phyloP scores from a whole-genome alignment of 1,140 invertebrate genomes.

The Hycleus cichorii region DNA sequence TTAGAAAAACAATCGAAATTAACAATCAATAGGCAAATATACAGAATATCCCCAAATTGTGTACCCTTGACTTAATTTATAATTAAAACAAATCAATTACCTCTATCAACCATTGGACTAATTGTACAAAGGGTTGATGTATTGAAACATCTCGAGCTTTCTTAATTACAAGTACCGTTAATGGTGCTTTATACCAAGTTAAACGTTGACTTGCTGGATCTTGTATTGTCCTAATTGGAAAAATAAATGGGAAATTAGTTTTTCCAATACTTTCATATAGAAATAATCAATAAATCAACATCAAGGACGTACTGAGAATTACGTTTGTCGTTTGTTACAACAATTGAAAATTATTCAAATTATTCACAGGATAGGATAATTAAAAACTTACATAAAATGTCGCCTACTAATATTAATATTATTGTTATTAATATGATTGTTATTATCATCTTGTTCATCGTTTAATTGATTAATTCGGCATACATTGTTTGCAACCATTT shows the following conservation, averaged over 20 bases:
- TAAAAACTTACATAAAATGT: no score
- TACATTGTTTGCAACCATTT: no score
- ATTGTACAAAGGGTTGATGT: constrained; percentile 81
- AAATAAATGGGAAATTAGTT: constrained; percentile 5
- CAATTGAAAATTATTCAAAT: background rate
- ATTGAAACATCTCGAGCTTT: constrained; percentile 89
- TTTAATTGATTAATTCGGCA: no score
- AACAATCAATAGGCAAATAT: background rate
- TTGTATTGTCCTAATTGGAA: constrained; percentile 80
- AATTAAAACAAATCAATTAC: constrained; percentile 43
- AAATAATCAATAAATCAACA: constrained; percentile 4
- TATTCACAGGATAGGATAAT: no score
- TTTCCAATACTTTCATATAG: background rate
- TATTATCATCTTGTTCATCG: no score
- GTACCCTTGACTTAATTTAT: no score
- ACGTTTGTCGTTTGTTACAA: no score
- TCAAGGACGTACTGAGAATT: background rate
- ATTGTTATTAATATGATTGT: no score
- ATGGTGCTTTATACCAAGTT: constrained; percentile 93
- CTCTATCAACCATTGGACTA: constrained; percentile 90
- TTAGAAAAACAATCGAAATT: background rate
- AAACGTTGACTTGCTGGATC: constrained; percentile 92
- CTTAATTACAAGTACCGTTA: constrained; percentile 92
- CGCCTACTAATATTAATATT: no score
- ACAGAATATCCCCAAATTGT: background rate